Evolutionary conservation across 1,140 invertebrate species (phyloP).

Genomic region (Trigoniulus corallinus): DNA sequence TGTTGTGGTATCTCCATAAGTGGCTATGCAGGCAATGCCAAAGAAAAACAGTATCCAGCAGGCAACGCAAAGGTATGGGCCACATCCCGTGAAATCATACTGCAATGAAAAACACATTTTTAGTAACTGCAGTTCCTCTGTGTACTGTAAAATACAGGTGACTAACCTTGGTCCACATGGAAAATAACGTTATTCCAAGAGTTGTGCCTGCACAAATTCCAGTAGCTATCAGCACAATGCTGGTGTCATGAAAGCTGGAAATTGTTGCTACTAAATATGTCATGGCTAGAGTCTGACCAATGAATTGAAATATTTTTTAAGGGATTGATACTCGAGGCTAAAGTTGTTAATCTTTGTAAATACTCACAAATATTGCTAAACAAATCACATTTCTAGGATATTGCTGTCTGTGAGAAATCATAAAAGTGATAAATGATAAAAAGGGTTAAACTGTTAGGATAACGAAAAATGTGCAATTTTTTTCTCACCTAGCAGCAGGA

Average conservation of each 20-base stretch:
- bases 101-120: constrained; percentile 17
- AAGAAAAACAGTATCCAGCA: constrained; percentile 32
- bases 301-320: constrained; percentile 6
- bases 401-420: constrained; percentile 23
- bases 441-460: neutral
- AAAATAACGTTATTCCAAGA: constrained; percentile 31
- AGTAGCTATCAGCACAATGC: constrained; percentile 34
- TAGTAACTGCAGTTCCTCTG: no score
- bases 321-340: no score
- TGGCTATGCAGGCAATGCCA: constrained; percentile 28
- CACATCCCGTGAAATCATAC: constrained; percentile 40
- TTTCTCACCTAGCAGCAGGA: constrained; percentile 18
- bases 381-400: constrained; percentile 33
- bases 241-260: constrained; percentile 30
- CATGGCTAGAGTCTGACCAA: constrained; percentile 30
- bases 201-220: constrained; percentile 34
- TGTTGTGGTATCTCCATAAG: constrained; percentile 17
- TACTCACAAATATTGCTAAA: constrained; percentile 33
- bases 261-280: constrained; percentile 31
- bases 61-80: constrained; percentile 32
- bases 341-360: constrained; percentile 8
- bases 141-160: no score
- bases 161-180: constrained; percentile 39
- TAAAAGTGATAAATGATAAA: neutral
- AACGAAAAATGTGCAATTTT: neutral